Evolutionary conservation across 2,113 vertebrate species (phyloP).

Genomic region (Butorides virescens): DNA sequence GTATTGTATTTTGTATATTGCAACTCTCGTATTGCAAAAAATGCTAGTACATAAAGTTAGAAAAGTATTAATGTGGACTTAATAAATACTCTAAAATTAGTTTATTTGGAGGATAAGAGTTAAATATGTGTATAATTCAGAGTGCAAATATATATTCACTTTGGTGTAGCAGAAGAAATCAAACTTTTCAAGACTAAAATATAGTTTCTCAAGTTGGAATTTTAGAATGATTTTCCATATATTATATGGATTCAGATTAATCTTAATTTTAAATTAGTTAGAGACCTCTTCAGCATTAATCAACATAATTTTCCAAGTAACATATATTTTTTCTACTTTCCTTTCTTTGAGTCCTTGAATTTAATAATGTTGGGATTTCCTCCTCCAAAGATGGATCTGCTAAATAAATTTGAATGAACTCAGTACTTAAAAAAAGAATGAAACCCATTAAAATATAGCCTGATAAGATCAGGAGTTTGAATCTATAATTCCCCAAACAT

Average conservation of each 20-base stretch:
- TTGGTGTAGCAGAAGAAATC: not conserved
- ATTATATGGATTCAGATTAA: slow-evolving; percentile 7
- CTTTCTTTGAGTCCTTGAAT: slow-evolving; percentile 4
- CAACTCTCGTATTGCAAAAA: not conserved
- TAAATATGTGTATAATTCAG: not conserved
- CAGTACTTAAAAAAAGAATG: not conserved
- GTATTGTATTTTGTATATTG: not conserved
- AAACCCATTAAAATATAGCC: not conserved
- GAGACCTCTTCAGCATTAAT: slow-evolving; percentile 28
- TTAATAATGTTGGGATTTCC: slow-evolving; percentile 53
- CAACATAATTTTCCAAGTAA: slow-evolving; percentile 28
- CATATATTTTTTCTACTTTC: not conserved
- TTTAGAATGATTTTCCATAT: slow-evolving; percentile 22
- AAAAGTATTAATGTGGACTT: not conserved
- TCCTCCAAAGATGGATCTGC: slow-evolving; percentile 11
- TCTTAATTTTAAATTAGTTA: slow-evolving; percentile 32
- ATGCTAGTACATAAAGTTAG: not conserved
- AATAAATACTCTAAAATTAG: not conserved
- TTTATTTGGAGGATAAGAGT: not conserved
- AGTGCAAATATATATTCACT: not conserved
- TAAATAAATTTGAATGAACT: slow-evolving; percentile 31
- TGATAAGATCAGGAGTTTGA: slow-evolving; percentile 18
- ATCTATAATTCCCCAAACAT: not conserved
- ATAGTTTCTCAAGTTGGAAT: not conserved
- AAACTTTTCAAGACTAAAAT: slow-evolving; percentile 11